A percentile compares a stretch with the other conserved stretches of the same genome.
phyloP scores from a whole-genome alignment of 2,888 invertebrate species.

The Scaptodrosophila latifasciaeformis region DNA sequence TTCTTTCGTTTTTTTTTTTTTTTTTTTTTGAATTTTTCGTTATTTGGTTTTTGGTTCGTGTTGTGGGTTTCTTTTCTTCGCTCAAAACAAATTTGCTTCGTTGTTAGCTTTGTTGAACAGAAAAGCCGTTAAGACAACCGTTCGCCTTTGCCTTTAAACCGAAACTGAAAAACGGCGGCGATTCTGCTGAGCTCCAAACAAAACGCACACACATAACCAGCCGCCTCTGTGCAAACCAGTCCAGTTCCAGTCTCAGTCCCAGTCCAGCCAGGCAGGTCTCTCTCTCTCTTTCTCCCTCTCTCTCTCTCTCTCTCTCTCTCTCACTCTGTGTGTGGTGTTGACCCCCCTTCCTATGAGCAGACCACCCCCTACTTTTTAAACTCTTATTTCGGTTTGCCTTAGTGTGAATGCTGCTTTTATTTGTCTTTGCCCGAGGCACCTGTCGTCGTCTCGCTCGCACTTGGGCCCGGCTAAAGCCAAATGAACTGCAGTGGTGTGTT shows the following conservation, averaged over 20 bases:
- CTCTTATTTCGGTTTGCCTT: too few species aligned
- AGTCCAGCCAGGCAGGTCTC: too few species aligned
- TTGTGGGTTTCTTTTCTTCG: constrained; percentile 3
- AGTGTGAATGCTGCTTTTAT: constrained; percentile 3
- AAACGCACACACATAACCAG: constrained; percentile 29
- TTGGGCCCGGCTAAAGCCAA: constrained; percentile 1
- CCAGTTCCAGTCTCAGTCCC: too few species aligned
- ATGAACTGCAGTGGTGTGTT: constrained; percentile 28
- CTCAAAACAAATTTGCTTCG: too few species aligned
- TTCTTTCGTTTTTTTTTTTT: constrained; percentile 12
- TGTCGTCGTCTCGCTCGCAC: constrained; percentile 59
- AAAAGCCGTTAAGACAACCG: constrained; percentile 56
- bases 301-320: too few species aligned
- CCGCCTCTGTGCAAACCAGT: constrained; percentile 23
- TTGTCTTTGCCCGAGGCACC: too few species aligned
- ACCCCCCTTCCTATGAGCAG: too few species aligned
- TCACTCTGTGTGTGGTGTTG: too few species aligned
- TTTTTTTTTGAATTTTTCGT: background rate
- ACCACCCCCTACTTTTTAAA: too few species aligned
- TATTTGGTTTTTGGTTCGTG: constrained; percentile 8
- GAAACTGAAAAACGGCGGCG: constrained; percentile 55
- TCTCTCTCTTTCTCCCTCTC: too few species aligned
- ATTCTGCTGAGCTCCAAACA: constrained; percentile 10
- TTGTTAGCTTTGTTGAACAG: too few species aligned
- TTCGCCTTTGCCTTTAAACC: constrained; percentile 67